Percentiles rank a stretch among this genome's conserved stretches.
Conservation (phyloP, 2,797 vertebrate species). For the Mareca penelope region DNA sequence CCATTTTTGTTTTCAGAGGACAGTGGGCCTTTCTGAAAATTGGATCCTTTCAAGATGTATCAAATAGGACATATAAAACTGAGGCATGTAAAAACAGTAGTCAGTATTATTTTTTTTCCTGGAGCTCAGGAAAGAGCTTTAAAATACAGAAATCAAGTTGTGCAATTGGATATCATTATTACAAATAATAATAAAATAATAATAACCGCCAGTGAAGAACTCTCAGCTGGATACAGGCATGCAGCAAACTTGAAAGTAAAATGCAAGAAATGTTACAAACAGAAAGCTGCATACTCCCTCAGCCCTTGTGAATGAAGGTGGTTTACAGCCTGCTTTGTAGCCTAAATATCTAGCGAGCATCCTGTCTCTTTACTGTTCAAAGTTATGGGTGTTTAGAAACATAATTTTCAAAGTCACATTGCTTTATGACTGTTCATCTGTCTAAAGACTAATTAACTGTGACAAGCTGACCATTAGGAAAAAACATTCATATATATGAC, state of each 20-base stretch:
- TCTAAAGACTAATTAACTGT: conserved; percentile 77
- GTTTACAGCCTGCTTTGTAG: neutral
- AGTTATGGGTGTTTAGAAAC: conserved; percentile 52
- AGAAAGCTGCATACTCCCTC: neutral
- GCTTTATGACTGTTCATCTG: conserved; percentile 68
- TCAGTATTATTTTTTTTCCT: neutral
- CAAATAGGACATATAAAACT: neutral
- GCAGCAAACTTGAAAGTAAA: neutral
- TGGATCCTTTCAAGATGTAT: neutral
- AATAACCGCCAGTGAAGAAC: neutral
- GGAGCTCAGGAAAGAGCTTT: neutral
- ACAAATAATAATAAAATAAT: neutral
- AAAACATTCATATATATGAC: conserved; percentile 64
- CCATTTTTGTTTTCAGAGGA: neutral
- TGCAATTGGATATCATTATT: neutral
- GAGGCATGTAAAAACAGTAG: neutral
- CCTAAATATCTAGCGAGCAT: neutral
- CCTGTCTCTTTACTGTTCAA: conserved; percentile 32
- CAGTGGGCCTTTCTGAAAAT: neutral
- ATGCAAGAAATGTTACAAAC: neutral
- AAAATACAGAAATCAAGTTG: neutral
- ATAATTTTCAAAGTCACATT: conserved; percentile 69
- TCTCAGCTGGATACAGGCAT: neutral
- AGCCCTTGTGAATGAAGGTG: neutral
- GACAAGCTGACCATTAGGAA: conserved; percentile 76